A percentile compares a stretch with the other conserved stretches of the same genome.
Conservation (phyloP, 2,888 invertebrate genomes). For the Temnothorax rugatulus region DNA sequence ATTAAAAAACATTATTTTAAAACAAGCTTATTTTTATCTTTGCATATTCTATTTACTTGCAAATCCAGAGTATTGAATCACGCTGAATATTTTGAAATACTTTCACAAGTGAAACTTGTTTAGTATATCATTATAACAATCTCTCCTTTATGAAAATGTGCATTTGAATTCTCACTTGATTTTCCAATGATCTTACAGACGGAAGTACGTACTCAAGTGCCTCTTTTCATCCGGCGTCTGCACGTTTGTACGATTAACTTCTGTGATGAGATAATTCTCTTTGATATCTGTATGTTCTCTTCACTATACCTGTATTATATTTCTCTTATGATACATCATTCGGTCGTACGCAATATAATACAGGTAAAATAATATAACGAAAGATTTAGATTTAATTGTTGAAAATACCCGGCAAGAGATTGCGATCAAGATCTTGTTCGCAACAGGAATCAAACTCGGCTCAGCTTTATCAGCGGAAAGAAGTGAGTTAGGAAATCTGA, state of each 20-base stretch:
- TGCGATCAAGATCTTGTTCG: neutral
- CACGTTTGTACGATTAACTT: slow-evolving; percentile 13
- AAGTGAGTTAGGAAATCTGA: slow-evolving; percentile 43
- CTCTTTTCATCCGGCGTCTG: neutral
- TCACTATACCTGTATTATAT: neutral
- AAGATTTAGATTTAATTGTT: neutral
- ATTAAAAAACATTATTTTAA: neutral
- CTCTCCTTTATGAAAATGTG: slow-evolving; percentile 6
- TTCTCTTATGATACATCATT: slow-evolving; percentile 5
- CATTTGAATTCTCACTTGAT: slow-evolving; percentile 7
- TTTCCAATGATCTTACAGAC: neutral
- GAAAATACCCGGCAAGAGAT: neutral
- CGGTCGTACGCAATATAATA: neutral
- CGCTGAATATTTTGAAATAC: neutral
- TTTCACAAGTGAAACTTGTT: neutral
- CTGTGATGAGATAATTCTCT: neutral
- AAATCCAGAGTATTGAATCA: neutral
- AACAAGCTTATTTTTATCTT: neutral
- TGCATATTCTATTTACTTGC: neutral
- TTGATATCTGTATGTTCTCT: neutral
- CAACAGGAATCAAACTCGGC: slow-evolving; percentile 11
- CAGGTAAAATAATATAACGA: neutral
- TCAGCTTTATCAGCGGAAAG: slow-evolving; percentile 24
- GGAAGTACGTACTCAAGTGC: neutral
- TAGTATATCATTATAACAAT: neutral